Evolutionary conservation across 2,113 vertebrate species (phyloP).

Genomic region (Steatornis caripensis): DNA sequence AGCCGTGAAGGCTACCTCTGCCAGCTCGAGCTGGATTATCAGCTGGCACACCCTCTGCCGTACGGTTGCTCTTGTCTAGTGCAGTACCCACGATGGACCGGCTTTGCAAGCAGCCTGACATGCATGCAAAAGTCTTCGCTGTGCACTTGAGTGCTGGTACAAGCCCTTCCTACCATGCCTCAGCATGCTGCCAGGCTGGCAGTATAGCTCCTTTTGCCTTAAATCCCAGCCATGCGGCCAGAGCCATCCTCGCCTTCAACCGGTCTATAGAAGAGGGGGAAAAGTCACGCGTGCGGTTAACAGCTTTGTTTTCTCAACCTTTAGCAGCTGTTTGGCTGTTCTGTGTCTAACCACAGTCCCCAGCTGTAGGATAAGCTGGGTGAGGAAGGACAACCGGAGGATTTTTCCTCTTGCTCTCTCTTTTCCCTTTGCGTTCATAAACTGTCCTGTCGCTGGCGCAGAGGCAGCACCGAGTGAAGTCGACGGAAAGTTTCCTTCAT

Average conservation of each 20-base stretch:
- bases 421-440: not conserved
- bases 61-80: not conserved
- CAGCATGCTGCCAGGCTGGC: not conserved
- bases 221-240: accelerated
- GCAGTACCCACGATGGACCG: no score
- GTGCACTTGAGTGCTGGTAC: not conserved
- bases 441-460: accelerated
- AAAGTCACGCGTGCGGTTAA: not conserved
- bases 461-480: not conserved
- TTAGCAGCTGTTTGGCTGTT: not conserved
- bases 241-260: not conserved
- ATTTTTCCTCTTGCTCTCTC: not conserved
- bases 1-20: no score
- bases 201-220: not conserved
- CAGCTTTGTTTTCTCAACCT: not conserved
- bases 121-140: not conserved
- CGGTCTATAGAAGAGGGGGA: not conserved
- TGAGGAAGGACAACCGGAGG: not conserved
- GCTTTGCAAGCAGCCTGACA: not conserved
- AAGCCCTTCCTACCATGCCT: not conserved
- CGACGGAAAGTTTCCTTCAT: not conserved
- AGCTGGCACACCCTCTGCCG: accelerated
- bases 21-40: not conserved
- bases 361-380: not conserved
- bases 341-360: not conserved